These are phyloP conservation scores for Choristoneura fumiferana DNA, from an alignment of 1,140 invertebrate genomes.

Conservation along the genomic window DNA sequence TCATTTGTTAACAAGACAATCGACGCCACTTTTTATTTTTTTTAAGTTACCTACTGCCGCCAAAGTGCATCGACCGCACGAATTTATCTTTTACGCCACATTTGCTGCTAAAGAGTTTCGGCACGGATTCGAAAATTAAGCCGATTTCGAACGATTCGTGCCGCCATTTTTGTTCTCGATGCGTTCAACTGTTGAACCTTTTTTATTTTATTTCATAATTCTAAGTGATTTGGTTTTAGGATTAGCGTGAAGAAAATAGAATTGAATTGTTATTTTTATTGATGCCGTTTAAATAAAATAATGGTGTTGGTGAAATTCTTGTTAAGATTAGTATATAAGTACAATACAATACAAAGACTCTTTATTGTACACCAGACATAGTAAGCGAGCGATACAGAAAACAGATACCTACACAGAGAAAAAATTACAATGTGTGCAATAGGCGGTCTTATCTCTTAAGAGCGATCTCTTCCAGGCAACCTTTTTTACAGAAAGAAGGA, in stretches of 20 bases:
- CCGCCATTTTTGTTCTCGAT: conserved; percentile 48
- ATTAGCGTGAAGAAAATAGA: conserved; percentile 17
- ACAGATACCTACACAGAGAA: too few species aligned
- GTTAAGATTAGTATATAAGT: too few species aligned
- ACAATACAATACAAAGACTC: too few species aligned
- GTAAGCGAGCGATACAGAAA: too few species aligned
- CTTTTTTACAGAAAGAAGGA: too few species aligned
- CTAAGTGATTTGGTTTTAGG: conserved; percentile 12
- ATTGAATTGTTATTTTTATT: conserved; percentile 3
- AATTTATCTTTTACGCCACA: conserved; percentile 65
- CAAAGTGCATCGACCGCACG: conserved; percentile 60
- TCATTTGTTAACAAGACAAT: conserved; percentile 19
- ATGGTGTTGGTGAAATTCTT: not conserved
- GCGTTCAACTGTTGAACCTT: conserved; percentile 16
- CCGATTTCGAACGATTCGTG: conserved; percentile 53
- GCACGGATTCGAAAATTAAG: conserved; percentile 63
- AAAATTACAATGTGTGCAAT: too few species aligned
- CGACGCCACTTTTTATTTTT: conserved; percentile 6
- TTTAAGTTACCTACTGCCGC: conserved; percentile 13
- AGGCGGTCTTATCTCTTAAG: too few species aligned
- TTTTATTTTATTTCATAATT: conserved; percentile 13
- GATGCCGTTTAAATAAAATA: conserved; percentile 5
- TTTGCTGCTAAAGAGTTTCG: conserved; percentile 64
- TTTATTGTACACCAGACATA: too few species aligned
- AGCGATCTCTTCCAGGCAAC: too few species aligned